Conservation (phyloP, 2,888 invertebrate genomes). For the Leucophenga maculata region DNA sequence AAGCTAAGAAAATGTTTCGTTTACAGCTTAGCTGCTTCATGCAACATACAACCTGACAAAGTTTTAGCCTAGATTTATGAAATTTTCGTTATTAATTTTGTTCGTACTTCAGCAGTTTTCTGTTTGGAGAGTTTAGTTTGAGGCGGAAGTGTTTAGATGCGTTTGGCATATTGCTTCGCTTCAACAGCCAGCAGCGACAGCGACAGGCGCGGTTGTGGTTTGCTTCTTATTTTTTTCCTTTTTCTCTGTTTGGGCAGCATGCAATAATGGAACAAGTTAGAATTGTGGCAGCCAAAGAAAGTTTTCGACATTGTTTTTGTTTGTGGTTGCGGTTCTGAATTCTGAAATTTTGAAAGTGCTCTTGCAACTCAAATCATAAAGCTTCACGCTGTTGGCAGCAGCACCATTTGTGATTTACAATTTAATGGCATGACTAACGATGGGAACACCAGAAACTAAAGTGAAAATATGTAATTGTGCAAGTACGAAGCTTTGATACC, state of each 20-base stretch:
- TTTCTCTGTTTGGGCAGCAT: neutral
- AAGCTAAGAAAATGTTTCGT: too few species aligned
- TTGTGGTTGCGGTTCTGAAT: neutral
- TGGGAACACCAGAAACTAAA: neutral
- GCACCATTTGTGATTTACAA: constrained; percentile 19
- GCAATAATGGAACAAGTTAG: neutral
- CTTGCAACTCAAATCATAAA: neutral
- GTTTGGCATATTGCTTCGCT: neutral
- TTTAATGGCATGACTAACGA: constrained; percentile 10
- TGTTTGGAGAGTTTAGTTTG: too few species aligned
- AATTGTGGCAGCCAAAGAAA: neutral
- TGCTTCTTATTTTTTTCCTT: neutral
- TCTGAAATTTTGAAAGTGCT: constrained; percentile 5
- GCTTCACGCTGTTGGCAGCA: neutral
- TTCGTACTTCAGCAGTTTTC: too few species aligned
- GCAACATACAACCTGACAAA: neutral
- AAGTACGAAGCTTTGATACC: neutral
- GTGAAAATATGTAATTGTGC: neutral
- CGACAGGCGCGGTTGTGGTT: constrained; percentile 8
- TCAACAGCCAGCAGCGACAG: neutral
- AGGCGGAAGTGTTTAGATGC: neutral
- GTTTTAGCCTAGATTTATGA: constrained; percentile 22
- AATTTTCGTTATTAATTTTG: constrained; percentile 20
- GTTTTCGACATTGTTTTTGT: constrained; percentile 7
- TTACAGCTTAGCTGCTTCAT: too few species aligned